phyloP scores from a whole-genome alignment of 2,888 invertebrate species.

The Polyommatus icarus region DNA sequence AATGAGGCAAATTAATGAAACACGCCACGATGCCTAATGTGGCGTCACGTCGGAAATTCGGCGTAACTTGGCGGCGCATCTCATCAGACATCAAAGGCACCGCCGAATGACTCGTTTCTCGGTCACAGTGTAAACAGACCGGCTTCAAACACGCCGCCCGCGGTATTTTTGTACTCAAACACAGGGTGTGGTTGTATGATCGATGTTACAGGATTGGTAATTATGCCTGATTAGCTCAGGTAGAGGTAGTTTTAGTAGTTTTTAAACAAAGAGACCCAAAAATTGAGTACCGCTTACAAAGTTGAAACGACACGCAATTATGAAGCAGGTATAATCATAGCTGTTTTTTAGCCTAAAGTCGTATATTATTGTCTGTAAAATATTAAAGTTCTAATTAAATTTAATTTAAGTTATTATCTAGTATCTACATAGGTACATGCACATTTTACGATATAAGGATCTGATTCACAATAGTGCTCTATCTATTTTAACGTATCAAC shows the following conservation, averaged over 20 bases:
- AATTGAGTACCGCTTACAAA: neutral
- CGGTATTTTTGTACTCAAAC: constrained; percentile 34
- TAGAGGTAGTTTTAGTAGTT: neutral
- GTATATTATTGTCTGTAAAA: no score
- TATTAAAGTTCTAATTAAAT: no score
- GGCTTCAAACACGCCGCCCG: constrained; percentile 71
- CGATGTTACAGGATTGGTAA: neutral
- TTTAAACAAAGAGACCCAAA: neutral
- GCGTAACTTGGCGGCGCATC: constrained; percentile 55
- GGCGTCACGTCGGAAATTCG: constrained; percentile 45
- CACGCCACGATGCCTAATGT: neutral
- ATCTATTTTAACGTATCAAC: no score
- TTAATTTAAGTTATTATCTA: no score
- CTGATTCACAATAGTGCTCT: no score
- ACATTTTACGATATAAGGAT: no score
- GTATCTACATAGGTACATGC: no score
- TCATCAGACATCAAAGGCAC: constrained; percentile 66
- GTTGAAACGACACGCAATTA: neutral
- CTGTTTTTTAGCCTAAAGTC: no score
- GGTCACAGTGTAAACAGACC: constrained; percentile 76
- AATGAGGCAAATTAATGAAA: constrained; percentile 18
- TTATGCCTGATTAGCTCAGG: neutral
- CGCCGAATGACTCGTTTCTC: constrained; percentile 74
- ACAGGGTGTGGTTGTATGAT: constrained; percentile 12
- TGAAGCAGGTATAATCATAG: neutral